A percentile compares a stretch with the other conserved stretches of the same genome.
Evolutionary conservation across 2,113 vertebrate species (phyloP).

Genomic region (Tragulus kanchil): DNA sequence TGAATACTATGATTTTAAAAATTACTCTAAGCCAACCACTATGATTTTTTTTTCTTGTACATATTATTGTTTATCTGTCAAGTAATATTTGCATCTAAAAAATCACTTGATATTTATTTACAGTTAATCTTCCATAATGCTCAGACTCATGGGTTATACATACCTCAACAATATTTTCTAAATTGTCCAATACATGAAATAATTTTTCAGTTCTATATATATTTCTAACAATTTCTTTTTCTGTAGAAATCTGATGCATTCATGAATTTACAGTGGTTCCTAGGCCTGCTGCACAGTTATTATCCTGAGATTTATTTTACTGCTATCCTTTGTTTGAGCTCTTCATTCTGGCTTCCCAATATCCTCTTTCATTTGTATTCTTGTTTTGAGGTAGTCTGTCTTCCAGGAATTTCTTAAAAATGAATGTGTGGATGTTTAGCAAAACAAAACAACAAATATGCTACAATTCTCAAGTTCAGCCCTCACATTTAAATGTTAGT

Average conservation of each 20-base stretch:
- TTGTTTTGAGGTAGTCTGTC: neutral
- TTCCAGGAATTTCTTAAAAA: neutral
- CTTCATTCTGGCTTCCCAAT: neutral
- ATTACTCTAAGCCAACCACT: no score
- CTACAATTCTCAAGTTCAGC: neutral
- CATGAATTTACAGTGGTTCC: neutral
- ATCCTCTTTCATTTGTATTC: neutral
- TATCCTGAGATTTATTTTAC: neutral
- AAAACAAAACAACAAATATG: neutral
- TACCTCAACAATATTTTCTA: neutral
- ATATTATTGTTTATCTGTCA: neutral
- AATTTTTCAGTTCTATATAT: neutral
- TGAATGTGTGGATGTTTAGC: neutral
- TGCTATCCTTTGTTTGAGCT: neutral
- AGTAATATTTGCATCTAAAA: neutral
- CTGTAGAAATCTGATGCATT: neutral
- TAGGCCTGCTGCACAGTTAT: neutral
- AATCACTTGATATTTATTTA: slow-evolving; percentile 12
- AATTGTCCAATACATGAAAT: neutral
- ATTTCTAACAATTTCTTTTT: neutral
- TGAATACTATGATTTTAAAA: slow-evolving; percentile 12
- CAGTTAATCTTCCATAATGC: neutral
- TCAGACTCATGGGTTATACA: neutral
- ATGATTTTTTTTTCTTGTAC: neutral
- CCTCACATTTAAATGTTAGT: neutral